Evolutionary conservation across 2,113 vertebrate species (phyloP).

Genomic region (Apeltes quadracus): DNA sequence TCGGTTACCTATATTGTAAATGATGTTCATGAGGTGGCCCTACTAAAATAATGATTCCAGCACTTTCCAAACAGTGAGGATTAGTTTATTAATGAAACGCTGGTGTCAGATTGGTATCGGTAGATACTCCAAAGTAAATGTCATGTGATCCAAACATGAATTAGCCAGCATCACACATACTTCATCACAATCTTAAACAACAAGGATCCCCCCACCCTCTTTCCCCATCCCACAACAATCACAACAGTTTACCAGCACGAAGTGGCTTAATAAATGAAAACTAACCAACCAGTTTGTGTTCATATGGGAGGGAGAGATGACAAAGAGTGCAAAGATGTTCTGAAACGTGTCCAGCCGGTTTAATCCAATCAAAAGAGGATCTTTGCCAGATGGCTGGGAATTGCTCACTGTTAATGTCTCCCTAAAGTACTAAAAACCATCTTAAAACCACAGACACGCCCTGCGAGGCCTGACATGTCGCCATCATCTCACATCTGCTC

Average conservation of each 20-base stretch:
- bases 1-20: not conserved
- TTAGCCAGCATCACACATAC: not conserved
- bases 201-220: not conserved
- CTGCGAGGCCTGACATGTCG: constrained; percentile 12
- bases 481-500: constrained; percentile 37
- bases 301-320: not conserved
- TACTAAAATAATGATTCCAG: not conserved
- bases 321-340: not conserved
- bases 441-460: constrained; percentile 1
- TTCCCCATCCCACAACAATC: not conserved
- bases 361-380: constrained; percentile 9
- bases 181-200: no score
- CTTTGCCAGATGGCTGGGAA: constrained; percentile 29
- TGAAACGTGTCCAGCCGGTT: constrained; percentile 2
- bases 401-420: constrained; percentile 18
- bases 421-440: constrained; percentile 10
- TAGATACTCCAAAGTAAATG: not conserved
- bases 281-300: not conserved
- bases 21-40: not conserved
- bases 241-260: not conserved
- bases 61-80: not conserved
- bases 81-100: not conserved
- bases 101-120: not conserved
- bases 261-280: not conserved
- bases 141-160: not conserved